Evolutionary conservation across 2,888 invertebrate species (phyloP).

Genomic region (Archaeoteleia sp.): DNA sequence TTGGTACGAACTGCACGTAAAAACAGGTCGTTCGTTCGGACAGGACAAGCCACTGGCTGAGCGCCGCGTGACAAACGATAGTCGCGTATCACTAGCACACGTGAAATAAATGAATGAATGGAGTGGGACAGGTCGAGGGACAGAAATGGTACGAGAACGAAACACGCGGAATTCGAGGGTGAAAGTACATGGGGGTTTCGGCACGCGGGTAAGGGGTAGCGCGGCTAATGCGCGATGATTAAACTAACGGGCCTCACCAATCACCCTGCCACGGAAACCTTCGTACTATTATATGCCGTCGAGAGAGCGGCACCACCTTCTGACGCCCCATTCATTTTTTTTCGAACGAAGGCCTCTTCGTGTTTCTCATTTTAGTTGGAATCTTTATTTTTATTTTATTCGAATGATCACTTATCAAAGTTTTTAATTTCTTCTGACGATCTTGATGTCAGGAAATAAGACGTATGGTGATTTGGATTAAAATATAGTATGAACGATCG

Average conservation of each 20-base stretch:
- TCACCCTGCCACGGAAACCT: conserved; percentile 72
- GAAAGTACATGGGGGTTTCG: conserved; percentile 64
- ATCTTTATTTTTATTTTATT: conserved; percentile 23
- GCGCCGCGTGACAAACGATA: conserved; percentile 59
- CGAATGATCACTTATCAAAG: conserved; percentile 3
- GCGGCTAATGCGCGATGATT: conserved; percentile 74
- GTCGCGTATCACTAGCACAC: conserved; percentile 59
- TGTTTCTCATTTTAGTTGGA: conserved; percentile 34
- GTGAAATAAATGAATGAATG: conserved; percentile 63
- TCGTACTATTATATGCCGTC: conserved; percentile 58
- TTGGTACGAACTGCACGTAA: conserved; percentile 39
- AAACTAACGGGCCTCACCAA: conserved; percentile 74
- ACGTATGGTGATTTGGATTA: no score
- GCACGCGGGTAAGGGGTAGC: conserved; percentile 63
- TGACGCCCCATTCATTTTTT: conserved; percentile 55
- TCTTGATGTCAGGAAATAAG: no score
- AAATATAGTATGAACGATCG: no score
- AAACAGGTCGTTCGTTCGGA: conserved; percentile 48
- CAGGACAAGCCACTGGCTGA: conserved; percentile 50
- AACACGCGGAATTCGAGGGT: conserved; percentile 65
- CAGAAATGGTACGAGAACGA: conserved; percentile 56
- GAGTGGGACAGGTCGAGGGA: conserved; percentile 57
- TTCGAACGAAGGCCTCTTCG: conserved; percentile 32
- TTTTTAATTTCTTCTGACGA: no score
- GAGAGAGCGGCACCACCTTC: conserved; percentile 55